Evolutionary conservation across 2,797 vertebrate genomes (phyloP).

Genomic region (Parotocinclus haroldoi): DNA sequence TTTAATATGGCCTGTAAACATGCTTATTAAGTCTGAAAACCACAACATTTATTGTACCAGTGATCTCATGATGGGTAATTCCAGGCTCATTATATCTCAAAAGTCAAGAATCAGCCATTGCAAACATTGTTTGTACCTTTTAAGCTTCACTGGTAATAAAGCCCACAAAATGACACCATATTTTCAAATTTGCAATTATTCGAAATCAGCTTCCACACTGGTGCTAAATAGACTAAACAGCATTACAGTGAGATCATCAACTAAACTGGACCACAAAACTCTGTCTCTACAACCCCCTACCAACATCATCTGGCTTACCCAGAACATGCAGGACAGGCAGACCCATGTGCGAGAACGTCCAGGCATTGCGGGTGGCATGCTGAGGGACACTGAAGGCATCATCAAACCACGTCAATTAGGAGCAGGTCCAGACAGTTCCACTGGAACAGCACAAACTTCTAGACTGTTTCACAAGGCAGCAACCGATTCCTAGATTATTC

Average conservation of each 20-base stretch:
- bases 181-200: no score
- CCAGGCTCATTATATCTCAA: no score
- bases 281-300: neutral
- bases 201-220: no score
- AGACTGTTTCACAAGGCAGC: neutral
- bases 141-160: no score
- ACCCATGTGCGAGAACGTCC: conserved; percentile 83
- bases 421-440: conserved; percentile 31
- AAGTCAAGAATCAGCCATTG: no score
- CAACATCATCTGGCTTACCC: conserved; percentile 74
- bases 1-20: no score
- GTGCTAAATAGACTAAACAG: neutral
- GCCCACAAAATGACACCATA: no score
- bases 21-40: no score
- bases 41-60: no score
- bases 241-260: neutral
- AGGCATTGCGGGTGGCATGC: conserved; percentile 70
- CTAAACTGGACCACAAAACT: neutral
- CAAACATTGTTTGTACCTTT: no score
- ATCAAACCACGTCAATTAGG: conserved; percentile 43
- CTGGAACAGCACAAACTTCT: conserved; percentile 19
- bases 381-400: conserved; percentile 76
- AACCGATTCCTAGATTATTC: neutral
- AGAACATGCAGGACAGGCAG: conserved; percentile 94
- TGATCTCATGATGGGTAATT: no score